Conservation (phyloP, 2,797 vertebrate genomes). For the Bufotes viridis region DNA sequence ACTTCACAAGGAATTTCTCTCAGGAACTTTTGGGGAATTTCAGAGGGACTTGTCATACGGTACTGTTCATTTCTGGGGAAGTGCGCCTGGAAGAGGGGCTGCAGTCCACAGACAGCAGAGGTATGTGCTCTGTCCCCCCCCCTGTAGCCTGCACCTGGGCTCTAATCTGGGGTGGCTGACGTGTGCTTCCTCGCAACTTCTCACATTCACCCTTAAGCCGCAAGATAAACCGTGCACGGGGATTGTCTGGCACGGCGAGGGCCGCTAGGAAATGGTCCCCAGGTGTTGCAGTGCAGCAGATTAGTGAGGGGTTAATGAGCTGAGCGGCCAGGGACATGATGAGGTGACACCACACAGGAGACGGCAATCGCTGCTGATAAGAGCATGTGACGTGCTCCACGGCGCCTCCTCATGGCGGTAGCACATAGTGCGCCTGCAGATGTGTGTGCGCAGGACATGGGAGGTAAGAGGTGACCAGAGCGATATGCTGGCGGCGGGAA, state of each 20-base stretch:
- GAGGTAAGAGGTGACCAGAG: slow-evolving; percentile 17
- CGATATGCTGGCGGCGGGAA: not conserved
- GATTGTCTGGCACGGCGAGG: slow-evolving; percentile 18
- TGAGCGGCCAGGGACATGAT: slow-evolving; percentile 52
- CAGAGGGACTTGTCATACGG: not conserved
- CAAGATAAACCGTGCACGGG: slow-evolving; percentile 20
- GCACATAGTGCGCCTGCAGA: not conserved
- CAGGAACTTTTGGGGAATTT: slow-evolving; percentile 27
- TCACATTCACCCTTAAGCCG: slow-evolving; percentile 20
- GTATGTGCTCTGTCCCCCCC: not conserved
- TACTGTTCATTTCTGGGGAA: not conserved
- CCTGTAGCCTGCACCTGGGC: slow-evolving; percentile 4
- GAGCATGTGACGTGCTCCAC: not conserved
- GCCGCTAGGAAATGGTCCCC: slow-evolving; percentile 35
- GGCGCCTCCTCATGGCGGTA: not conserved
- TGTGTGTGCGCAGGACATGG: not conserved
- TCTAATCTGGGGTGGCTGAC: not conserved
- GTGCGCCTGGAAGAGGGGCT: not conserved
- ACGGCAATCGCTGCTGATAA: slow-evolving; percentile 50
- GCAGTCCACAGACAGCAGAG: not conserved
- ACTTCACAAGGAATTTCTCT: slow-evolving; percentile 16
- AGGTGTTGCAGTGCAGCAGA: slow-evolving; percentile 48
- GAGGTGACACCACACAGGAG: slow-evolving; percentile 57
- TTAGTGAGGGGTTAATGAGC: slow-evolving; percentile 43
- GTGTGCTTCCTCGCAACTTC: not conserved